Base-by-base conservation (phyloP, 2,888 invertebrate species). In the Acrocera orbiculus region DNA sequence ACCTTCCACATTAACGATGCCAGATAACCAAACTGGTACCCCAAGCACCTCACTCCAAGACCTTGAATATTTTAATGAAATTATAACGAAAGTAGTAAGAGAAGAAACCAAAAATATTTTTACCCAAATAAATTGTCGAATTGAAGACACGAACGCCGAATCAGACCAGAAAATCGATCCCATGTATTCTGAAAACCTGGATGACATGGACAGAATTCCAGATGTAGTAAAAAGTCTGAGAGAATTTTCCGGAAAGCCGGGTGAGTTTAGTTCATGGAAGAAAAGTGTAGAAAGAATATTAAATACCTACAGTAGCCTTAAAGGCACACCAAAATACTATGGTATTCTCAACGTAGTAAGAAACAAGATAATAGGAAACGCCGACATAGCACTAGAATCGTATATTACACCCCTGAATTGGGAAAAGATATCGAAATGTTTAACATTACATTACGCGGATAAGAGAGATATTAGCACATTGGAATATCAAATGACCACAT, bases 281-380 rank as follows among this genome's bases (percentile, higher is more conserved):
- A 37, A 37, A 34, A 39, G 39, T 20, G 40, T 40, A 5, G 40
- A 42, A 15, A 24, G 37, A 9, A 34, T 40, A 3, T n/a, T 42
- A 4, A 23, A 27, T 19, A 29, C 34, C 5, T 39, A 42, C 27
- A 37, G 37, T 6, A 16, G 5, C 14, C 13, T 37, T 5, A 34
- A 32, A 24, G 36, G 36, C 8, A 38, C 42, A 3, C 30, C 34
- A 4, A 42, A 34, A 30, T 40, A 40, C 22, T 40, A 27, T 20
- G 42, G 39, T 7, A 42, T 42, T 6, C 17, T 42, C 1, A 32
- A 19, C 16, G 35, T 39, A 1, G 36, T 40, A 7, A 19, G 40
- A 4, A 40, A 37, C 13, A 40, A 42, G 32, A 39, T 42, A 4
- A 11, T 34, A 16, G 42, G 36, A 4, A 10, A 37, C 4, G 40